Percentiles rank a stretch among this genome's conserved stretches.
Conservation (phyloP, 2,888 invertebrate species). For the Lasioglossum lativentre region DNA sequence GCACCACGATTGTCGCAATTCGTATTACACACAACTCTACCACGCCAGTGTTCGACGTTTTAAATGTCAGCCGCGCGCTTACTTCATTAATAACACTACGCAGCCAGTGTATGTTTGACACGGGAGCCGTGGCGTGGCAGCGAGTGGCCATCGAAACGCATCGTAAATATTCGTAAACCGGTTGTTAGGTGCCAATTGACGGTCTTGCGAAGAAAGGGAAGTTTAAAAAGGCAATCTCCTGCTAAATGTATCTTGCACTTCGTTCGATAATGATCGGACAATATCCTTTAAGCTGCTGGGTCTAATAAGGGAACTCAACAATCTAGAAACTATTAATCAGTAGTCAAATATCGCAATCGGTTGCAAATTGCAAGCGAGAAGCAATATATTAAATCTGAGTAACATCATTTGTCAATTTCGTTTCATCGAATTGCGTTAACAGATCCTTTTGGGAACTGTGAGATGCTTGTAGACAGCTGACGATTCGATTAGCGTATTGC, state of each 20-base stretch:
- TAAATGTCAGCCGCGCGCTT: not conserved
- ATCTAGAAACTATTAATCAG: not conserved
- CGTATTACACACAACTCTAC: not conserved
- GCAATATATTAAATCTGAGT: not conserved
- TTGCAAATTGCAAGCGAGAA: not conserved
- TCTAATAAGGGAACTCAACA: not conserved
- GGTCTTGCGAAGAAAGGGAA: not conserved
- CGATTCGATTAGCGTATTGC: not conserved
- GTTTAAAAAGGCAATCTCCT: not conserved
- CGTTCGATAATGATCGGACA: not conserved
- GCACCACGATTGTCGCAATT: not conserved
- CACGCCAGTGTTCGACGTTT: not conserved
- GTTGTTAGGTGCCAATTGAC: not conserved
- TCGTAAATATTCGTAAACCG: slow-evolving; percentile 7
- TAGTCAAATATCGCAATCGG: not conserved
- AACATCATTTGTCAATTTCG: not conserved
- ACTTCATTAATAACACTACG: not conserved
- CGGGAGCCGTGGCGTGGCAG: not conserved
- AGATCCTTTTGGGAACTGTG: not conserved
- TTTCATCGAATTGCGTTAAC: not conserved
- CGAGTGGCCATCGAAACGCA: not conserved
- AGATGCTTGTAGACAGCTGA: not conserved
- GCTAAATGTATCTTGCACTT: not conserved
- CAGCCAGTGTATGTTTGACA: not conserved
- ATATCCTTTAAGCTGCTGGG: not conserved